Evolutionary conservation across 2,113 vertebrate genomes (phyloP), one percentile per base, ranked within the genome.

Genomic region (Oxygymnocypris stewartii): DNA sequence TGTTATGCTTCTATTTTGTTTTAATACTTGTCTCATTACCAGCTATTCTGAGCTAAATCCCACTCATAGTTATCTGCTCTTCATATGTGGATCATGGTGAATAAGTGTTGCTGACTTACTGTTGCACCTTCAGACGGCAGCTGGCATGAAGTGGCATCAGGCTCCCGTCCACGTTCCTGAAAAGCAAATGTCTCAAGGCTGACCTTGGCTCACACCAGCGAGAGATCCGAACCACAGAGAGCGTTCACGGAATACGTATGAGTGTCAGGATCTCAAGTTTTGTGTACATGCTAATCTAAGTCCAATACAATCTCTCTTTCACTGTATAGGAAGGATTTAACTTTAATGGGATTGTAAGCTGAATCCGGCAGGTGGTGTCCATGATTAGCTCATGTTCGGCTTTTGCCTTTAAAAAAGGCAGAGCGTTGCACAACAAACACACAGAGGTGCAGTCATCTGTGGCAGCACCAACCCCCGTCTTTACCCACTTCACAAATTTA

Each of bases 291-390:
- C 67, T 61, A 75, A 81, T 74, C 77, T 47, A 49, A 61, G 25
- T 61, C 47, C 67, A 59, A 16, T 59, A 25, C 59, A 63, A 71
- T 44, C 85, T 87, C 79, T 81, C 82, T 84, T 84, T 84, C 82
- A 74, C 69, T 79, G 59, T 85, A 65, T 79, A 35, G 74, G n/a
- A 78, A 65, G 87, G 82, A 85, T 51, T 86, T 88, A 85, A 25
- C 82, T 61, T 35, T 88, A 88, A 88, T 81, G 83, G 87, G 87
- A 85, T 85, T 88, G 69, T 31, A 16, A 47, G 57, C 71, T 76
- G 79, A 82, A 75, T 87, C 69, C 40, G 59, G 83, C 87, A 88
- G 87, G 83, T 88, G 83, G 82, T 85, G 77, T 80, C 77, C 69
- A 59, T 1, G 78, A 82, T 88, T 85, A 88, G 40, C 82, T 88